phyloP scores from a whole-genome alignment of 2,113 vertebrate species.

The Stegostoma tigrinum region DNA sequence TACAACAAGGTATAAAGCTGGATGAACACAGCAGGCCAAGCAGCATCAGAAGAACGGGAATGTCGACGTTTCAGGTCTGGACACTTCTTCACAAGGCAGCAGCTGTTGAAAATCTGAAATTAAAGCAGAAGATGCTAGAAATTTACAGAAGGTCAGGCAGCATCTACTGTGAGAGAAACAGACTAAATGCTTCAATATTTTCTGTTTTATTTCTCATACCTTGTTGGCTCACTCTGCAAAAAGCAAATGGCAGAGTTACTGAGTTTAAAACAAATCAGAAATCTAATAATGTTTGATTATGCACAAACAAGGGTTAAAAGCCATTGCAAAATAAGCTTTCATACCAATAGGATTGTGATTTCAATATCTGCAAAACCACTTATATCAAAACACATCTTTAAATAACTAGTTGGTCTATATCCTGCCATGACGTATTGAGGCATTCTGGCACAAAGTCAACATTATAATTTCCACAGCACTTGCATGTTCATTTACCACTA shows the following conservation, averaged over 20 bases:
- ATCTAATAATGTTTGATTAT: background rate
- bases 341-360: background rate
- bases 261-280: background rate
- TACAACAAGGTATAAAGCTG: too few relatives aligned
- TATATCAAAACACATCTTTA: background rate
- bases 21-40: too few relatives aligned
- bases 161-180: background rate
- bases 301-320: background rate
- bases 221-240: background rate
- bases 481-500: background rate
- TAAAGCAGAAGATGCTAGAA: background rate
- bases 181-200: background rate
- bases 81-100: too few relatives aligned
- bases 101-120: background rate
- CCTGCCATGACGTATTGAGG: conserved; percentile 13
- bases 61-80: too few relatives aligned
- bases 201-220: background rate
- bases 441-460: conserved; percentile 20
- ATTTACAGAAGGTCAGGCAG: background rate
- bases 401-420: conserved; percentile 8
- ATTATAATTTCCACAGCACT: conserved; percentile 4
- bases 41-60: too few relatives aligned
- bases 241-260: background rate
- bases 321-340: conserved; percentile 1
- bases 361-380: background rate